Evolutionary conservation across 2,113 vertebrate species (phyloP).

Genomic region (Mohoua ochrocephala): DNA sequence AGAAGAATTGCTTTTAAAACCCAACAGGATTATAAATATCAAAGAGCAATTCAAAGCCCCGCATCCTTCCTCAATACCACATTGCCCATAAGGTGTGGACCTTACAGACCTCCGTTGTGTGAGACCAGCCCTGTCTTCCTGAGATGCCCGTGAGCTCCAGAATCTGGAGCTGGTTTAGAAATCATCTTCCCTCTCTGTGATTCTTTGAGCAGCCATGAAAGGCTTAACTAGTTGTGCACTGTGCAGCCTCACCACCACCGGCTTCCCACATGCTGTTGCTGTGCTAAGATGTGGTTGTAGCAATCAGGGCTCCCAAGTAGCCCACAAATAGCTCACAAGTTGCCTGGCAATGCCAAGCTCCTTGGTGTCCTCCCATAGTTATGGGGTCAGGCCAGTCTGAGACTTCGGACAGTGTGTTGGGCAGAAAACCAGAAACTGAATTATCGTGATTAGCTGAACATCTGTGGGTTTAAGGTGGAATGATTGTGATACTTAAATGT

Average conservation of each 20-base stretch:
- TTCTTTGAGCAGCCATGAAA: background rate
- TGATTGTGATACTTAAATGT: background rate
- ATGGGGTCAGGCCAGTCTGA: background rate
- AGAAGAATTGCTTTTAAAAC: background rate
- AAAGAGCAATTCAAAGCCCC: background rate
- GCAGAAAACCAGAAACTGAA: background rate
- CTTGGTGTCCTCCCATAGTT: background rate
- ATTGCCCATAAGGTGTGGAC: background rate
- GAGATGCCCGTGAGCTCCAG: background rate
- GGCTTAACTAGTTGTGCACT: background rate
- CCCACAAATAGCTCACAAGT: background rate
- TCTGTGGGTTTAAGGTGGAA: background rate
- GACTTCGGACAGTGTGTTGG: background rate
- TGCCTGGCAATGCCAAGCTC: background rate
- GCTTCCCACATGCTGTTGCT: background rate
- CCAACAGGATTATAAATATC: background rate
- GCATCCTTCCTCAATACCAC: background rate
- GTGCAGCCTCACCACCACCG: background rate
- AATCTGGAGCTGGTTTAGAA: background rate
- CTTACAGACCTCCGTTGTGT: rapidly evolving
- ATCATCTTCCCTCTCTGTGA: background rate
- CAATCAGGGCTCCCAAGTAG: background rate
- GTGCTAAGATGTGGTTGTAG: background rate
- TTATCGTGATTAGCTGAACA: background rate
- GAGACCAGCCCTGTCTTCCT: background rate